Evolutionary conservation across 2,113 vertebrate species (phyloP), one percentile per base, ranked within the genome.

Genomic region (Onychostruthus taczanowskii): DNA sequence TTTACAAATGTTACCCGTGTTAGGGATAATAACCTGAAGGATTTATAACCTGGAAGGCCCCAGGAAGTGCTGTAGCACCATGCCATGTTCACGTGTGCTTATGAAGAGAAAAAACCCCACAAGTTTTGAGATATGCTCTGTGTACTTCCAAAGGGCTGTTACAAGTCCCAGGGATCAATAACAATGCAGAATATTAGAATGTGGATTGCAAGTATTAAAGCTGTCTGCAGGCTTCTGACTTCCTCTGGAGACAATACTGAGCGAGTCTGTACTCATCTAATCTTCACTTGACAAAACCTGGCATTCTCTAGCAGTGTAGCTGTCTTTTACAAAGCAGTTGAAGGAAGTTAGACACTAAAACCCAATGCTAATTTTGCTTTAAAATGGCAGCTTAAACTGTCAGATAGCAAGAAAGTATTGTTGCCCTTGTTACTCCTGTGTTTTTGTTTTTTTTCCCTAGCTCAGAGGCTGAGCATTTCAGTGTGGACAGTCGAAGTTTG

Each of bases 391-490:
- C 66, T 93, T 90, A 74, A 94, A 73, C 90, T 96, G 87, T 85
- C 94, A 94, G 63, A 93, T 95, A 93, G 72, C 67, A 83, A 85
- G 85, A 81, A 80, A 95, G 75, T 92, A 90, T 74, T 52, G 64
- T 6, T 94, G 90, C 83, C 92, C 93, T 96, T 92, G 90, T 95
- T 96, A 94, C 26, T 93, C 79, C 64, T 67, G 11, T 94, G 85
- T 94, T 94, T 95, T 96, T 78, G 28, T 21, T 93, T 93, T 88
- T 88, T 89, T 93, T 90, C 44, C 69, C 52, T 93, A 56, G 79
- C 90, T 95, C 7, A 50, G 76, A 92, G 94, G 79, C 82, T 96
- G 59, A 94, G 90, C 75, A 64, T 95, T 90, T 95, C 67, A 44
- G 64, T 90, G 64, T 84, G 95, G 92, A 93, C 92, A 78, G 79